phyloP scores from a whole-genome alignment of 2,797 vertebrate species.

The Lates japonicus region DNA sequence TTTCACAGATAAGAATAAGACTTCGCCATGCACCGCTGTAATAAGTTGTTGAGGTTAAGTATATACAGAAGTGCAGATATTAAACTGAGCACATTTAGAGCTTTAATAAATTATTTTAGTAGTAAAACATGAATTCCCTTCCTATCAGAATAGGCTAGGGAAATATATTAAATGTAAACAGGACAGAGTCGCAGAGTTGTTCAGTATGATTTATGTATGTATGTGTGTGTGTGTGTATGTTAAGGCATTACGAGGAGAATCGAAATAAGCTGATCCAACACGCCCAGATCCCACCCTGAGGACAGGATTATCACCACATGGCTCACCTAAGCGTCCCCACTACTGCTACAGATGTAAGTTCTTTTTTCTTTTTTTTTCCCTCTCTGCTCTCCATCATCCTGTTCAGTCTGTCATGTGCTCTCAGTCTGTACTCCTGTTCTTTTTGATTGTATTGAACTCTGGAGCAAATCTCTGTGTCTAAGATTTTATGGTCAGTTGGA shows the following conservation, averaged over 20 bases:
- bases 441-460: neutral
- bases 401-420: neutral
- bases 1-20: neutral
- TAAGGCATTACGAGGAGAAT: conserved; percentile 97
- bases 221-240: conserved; percentile 27
- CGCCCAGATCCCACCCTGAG: conserved; percentile 98
- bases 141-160: neutral
- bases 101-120: neutral
- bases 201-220: conserved; percentile 14
- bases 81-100: neutral
- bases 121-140: neutral
- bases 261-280: conserved; percentile 99
- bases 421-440: neutral
- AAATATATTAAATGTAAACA: conserved; percentile 54
- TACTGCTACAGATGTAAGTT: conserved; percentile 93
- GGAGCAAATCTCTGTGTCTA: too few species aligned
- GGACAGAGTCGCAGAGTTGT: too few species aligned
- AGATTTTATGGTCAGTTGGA: neutral
- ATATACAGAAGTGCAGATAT: neutral
- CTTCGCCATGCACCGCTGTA: neutral
- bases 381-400: neutral
- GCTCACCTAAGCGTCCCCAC: conserved; percentile 96
- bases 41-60: neutral
- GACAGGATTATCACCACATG: conserved; percentile 99
- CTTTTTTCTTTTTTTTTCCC: neutral